phyloP scores from a whole-genome alignment of 2,797 vertebrate species.

The Rhinogobio ventralis region DNA sequence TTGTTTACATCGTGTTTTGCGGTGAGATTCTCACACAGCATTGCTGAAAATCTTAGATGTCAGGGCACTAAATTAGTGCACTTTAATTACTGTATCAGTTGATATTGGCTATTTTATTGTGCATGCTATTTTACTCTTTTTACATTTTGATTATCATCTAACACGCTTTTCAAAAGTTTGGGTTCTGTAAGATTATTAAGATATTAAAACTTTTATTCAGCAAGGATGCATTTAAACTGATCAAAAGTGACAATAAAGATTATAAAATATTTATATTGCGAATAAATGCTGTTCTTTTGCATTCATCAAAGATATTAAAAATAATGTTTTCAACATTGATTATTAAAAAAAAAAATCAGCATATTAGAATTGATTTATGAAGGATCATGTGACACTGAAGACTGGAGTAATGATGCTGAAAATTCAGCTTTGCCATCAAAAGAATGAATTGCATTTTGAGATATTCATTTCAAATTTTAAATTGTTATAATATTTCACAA shows the following conservation, averaged over 20 bases:
- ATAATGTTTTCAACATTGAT: not conserved
- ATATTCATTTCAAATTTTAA: too few relatives aligned
- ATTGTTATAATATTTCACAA: not conserved
- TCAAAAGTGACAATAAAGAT: not conserved
- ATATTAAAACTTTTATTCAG: not conserved
- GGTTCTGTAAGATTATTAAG: not conserved
- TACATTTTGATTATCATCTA: not conserved
- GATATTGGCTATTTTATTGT: not conserved
- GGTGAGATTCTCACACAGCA: not conserved
- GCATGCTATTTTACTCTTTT: not conserved
- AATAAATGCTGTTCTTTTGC: not conserved
- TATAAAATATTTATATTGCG: not conserved
- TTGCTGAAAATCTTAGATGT: not conserved
- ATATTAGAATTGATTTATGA: not conserved
- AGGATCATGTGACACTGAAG: not conserved
- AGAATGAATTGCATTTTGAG: not conserved
- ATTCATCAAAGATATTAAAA: not conserved
- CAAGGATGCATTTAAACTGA: not conserved
- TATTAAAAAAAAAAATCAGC: not conserved
- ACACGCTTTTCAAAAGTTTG: not conserved
- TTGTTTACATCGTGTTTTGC: conserved; percentile 8
- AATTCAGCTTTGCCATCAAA: not conserved
- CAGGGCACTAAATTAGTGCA: not conserved
- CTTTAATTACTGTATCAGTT: not conserved
- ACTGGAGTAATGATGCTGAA: not conserved